Base-by-base conservation (phyloP, 2,113 vertebrate species). In the Proterorhinus semilunaris region DNA sequence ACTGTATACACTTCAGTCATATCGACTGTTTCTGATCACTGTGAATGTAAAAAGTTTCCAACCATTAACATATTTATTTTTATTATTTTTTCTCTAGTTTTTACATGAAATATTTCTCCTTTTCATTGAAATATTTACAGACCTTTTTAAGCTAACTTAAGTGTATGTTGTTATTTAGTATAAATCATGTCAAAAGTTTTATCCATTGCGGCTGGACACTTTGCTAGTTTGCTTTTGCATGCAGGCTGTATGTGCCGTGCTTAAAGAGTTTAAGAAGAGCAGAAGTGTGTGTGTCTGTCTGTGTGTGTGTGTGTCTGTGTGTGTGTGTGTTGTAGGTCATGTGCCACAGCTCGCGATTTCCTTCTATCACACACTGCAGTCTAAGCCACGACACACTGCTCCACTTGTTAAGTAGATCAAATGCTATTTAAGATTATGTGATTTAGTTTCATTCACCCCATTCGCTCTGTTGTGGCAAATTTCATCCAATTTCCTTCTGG, bases 401-500 rank as follows among this genome's bases (percentile, higher is more conserved):
- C 69, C 64, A 62, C 82, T 74, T 79, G 78, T 86, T 71, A 78
- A 82, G 68, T 78, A 69, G 66, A 75, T 82, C 72, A 86, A 76
- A 80, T 76, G 71, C 67, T 79, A 67, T 87, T 87, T 75, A 74
- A 74, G 67, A 84, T 86, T 61, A 76, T 81, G 80, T 61, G 80
- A 84, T 81, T 82, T 73, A 62, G 68, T 75, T 81, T 75, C 61
- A 78, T 89, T 80, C 76, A 78, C 76, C 72, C 77, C 79, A 64
- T 75, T 43, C 62, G 52, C 75, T 80, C 79, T 80, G 79, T 76
- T 77, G 70, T 78, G 79, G 74, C 74, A 71, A 81, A 76, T 83
- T 83, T 65, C 63, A 17, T 83, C 80, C 82, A 87, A 64, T 83
- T 83, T 86, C 76, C 80, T 81, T 58, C 80, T 79, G 72, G 72